These are phyloP conservation scores for Callionymus lyra DNA, from an alignment of 2,113 vertebrate species.

Conservation along the genomic window DNA sequence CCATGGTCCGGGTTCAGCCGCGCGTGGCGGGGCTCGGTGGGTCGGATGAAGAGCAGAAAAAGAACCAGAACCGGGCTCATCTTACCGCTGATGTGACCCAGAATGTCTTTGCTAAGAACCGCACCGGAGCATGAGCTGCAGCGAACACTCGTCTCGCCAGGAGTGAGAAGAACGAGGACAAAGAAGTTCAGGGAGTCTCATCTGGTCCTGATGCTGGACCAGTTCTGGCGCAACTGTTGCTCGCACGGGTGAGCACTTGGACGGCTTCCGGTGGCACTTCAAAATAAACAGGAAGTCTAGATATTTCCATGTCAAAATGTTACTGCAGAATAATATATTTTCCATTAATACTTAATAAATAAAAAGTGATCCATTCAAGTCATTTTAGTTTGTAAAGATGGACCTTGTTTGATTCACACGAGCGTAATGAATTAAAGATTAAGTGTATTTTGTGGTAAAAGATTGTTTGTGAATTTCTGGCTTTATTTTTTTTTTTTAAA, in stretches of 20 bases:
- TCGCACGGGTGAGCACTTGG: background rate
- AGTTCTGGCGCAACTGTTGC: background rate
- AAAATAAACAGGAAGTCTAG: too few species aligned
- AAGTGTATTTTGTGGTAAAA: too few species aligned
- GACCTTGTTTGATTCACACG: too few species aligned
- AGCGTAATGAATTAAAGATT: too few species aligned
- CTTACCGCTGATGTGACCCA: background rate
- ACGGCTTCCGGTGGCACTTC: too few species aligned
- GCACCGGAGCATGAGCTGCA: constrained; percentile 14
- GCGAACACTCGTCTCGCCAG: background rate
- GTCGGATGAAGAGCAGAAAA: constrained; percentile 30
- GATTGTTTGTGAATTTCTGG: too few species aligned
- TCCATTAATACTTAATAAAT: too few species aligned
- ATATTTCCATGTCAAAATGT: too few species aligned
- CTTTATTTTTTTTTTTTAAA: too few species aligned
- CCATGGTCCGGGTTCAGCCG: background rate
- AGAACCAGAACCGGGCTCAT: constrained; percentile 30
- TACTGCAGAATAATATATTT: too few species aligned
- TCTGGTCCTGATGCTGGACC: constrained; percentile 18
- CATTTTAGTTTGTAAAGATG: too few species aligned
- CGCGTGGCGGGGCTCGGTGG: constrained; percentile 26
- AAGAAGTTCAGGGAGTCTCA: background rate
- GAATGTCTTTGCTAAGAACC: constrained; percentile 1
- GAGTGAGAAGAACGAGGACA: background rate
- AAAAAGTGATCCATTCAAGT: too few species aligned